These are phyloP conservation scores for Prolemur simus DNA, from an alignment of 2,113 vertebrate species.

Conservation along the genomic window DNA sequence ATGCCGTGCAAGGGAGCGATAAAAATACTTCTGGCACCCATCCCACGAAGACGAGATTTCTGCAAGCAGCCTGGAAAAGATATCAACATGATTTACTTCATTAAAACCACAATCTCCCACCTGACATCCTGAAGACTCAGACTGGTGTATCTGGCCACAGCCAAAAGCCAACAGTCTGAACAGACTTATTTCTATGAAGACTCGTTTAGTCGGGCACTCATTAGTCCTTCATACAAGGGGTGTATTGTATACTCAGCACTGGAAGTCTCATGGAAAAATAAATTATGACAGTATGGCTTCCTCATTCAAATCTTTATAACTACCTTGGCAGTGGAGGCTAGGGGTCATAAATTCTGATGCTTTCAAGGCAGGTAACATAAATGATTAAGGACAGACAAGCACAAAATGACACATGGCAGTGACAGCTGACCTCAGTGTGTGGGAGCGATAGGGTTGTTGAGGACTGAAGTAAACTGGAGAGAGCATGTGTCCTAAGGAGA, in stretches of 20 bases:
- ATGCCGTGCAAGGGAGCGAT: conserved; percentile 92
- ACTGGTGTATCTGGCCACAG: not conserved
- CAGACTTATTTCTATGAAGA: not conserved
- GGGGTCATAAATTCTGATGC: not conserved
- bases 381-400: not conserved
- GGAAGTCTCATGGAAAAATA: not conserved
- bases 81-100: not conserved
- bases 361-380: not conserved
- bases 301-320: not conserved
- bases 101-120: conserved; percentile 1
- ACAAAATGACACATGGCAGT: not conserved
- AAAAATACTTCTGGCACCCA: conserved; percentile 97
- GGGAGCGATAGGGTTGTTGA: not conserved
- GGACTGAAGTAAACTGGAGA: not conserved
- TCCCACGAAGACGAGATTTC: conserved; percentile 92
- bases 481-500: not conserved
- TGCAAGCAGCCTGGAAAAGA: conserved; percentile 87
- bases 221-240: conserved; percentile 11
- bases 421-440: not conserved
- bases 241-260: not conserved
- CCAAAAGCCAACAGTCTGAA: not conserved
- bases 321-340: not conserved
- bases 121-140: not conserved
- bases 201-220: not conserved
- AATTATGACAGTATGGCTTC: not conserved